These are phyloP conservation scores for Podabrus alpinus DNA, from an alignment of 2,888 invertebrate genomes.

Conservation along the genomic window DNA sequence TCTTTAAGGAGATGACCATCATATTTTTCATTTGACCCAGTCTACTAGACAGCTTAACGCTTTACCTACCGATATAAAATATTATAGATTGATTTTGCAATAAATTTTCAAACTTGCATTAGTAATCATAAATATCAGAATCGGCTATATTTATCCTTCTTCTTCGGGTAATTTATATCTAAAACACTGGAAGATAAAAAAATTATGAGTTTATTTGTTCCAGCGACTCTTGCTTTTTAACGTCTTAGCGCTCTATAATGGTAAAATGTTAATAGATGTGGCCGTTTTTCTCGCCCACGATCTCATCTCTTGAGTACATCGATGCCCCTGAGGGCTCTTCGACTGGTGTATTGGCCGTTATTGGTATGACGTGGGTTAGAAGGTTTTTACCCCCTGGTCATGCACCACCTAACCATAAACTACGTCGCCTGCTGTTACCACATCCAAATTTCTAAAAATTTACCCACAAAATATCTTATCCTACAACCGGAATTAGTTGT, in stretches of 20 bases:
- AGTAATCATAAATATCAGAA: neutral
- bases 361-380: constrained; percentile 44
- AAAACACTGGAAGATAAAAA: neutral
- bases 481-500: constrained; percentile 21
- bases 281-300: constrained; percentile 35
- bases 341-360: constrained; percentile 41
- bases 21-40: constrained; percentile 25
- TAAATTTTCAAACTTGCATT: neutral
- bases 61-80: constrained; percentile 9
- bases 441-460: constrained; percentile 35
- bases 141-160: neutral
- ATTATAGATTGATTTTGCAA: neutral
- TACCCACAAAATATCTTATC: constrained; percentile 24
- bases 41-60: constrained; percentile 15
- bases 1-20: constrained; percentile 24
- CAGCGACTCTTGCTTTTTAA: neutral
- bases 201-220: neutral
- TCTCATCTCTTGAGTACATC: constrained; percentile 38
- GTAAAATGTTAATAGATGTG: constrained; percentile 27
- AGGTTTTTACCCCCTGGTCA: constrained; percentile 36
- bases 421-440: constrained; percentile 36
- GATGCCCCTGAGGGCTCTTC: constrained; percentile 37
- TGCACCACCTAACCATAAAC: constrained; percentile 37
- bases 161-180: neutral
- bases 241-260: constrained; percentile 11